phyloP scores from a whole-genome alignment of 2,113 vertebrate genomes.

The Tor tambroides region DNA sequence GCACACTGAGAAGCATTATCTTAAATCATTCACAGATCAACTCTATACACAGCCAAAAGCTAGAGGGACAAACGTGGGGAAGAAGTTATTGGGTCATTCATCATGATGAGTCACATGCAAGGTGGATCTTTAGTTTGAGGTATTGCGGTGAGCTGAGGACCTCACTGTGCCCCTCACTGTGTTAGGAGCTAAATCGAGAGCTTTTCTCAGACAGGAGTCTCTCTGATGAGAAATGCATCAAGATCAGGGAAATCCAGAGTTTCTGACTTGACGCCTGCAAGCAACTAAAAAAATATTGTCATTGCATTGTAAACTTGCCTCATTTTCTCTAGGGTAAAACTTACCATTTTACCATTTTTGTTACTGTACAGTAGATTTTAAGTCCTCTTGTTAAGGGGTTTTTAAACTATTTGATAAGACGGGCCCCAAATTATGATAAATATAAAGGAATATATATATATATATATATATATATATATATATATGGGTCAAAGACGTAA shows the following conservation, averaged over 20 bases:
- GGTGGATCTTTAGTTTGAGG: constrained; percentile 48
- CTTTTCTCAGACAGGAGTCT: constrained; percentile 58
- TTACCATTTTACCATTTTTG: neutral
- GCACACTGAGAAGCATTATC: neutral
- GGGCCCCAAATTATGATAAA: neutral
- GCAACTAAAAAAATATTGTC: neutral
- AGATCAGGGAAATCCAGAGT: neutral
- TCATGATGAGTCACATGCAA: constrained; percentile 34
- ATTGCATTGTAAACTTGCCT: neutral
- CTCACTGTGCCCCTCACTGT: constrained; percentile 43
- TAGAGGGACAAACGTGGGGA: neutral
- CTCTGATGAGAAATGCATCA: neutral
- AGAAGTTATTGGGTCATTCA: constrained; percentile 36
- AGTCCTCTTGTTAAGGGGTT: neutral
- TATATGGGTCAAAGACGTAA: too few species aligned
- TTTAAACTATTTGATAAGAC: neutral
- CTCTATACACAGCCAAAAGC: constrained; percentile 7
- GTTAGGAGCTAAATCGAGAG: constrained; percentile 57
- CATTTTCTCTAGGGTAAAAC: neutral
- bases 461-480: too few species aligned
- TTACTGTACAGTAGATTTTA: too few species aligned
- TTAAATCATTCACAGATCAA: constrained; percentile 22
- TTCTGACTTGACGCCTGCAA: neutral
- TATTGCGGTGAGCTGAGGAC: constrained; percentile 42
- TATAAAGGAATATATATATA: too few species aligned